Conservation (phyloP, 2,113 vertebrate genomes). For the Peromyscus polionotus region DNA sequence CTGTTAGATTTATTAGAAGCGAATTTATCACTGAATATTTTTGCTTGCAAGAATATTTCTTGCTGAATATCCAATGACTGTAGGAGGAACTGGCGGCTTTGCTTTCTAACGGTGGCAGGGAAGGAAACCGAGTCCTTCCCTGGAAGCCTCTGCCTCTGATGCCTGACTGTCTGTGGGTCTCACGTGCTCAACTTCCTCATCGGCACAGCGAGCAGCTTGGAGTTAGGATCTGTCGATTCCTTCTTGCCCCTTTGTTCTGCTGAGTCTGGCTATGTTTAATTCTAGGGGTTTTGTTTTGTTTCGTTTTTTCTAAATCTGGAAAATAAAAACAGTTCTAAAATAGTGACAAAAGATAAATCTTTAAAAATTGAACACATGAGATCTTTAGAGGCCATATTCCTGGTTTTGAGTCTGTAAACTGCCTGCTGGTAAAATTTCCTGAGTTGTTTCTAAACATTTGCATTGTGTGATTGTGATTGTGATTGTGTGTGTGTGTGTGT, state of each 20-base stretch:
- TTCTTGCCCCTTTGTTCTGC: background rate
- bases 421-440: slow-evolving; percentile 45
- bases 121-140: background rate
- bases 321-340: slow-evolving; percentile 37
- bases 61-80: background rate
- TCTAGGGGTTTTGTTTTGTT: background rate
- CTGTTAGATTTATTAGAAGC: background rate
- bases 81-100: background rate
- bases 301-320: background rate
- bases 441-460: slow-evolving; percentile 60
- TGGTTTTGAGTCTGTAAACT: slow-evolving; percentile 61
- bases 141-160: background rate
- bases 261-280: background rate
- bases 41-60: background rate
- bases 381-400: background rate
- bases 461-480: background rate
- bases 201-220: background rate
- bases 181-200: background rate
- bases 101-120: background rate
- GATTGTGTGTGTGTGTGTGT: background rate
- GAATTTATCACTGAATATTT: background rate
- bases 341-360: slow-evolving; percentile 62
- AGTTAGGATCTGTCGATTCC: background rate
- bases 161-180: background rate
- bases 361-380: slow-evolving; percentile 56